These are phyloP conservation scores for Chloropsis hardwickii DNA, from an alignment of 2,113 vertebrate species.

Conservation along the genomic window DNA sequence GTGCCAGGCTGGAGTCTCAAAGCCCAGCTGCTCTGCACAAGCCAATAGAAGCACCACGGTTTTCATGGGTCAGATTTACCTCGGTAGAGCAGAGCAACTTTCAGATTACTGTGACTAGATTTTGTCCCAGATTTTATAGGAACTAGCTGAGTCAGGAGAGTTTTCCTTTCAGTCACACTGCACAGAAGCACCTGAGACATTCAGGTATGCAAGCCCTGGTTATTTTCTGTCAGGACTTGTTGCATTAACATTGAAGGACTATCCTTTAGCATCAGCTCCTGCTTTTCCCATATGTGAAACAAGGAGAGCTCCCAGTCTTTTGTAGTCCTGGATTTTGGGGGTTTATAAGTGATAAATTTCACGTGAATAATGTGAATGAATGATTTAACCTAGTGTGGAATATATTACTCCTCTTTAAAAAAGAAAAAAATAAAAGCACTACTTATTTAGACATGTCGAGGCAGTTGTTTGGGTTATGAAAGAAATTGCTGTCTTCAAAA, in stretches of 20 bases:
- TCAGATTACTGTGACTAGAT: background rate
- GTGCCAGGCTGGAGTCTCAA: background rate
- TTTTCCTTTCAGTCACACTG: background rate
- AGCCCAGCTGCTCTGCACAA: background rate
- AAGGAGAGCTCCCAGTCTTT: background rate
- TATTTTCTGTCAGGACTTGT: background rate
- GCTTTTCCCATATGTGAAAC: background rate
- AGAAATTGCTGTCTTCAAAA: constrained; percentile 3
- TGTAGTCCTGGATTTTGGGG: background rate
- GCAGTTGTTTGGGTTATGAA: constrained; percentile 7
- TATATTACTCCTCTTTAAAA: background rate
- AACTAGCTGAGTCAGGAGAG: background rate
- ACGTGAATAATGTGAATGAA: background rate
- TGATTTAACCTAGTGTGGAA: background rate
- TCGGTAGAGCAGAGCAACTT: background rate
- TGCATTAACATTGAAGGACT: background rate
- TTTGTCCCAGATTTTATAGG: background rate
- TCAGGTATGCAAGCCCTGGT: background rate
- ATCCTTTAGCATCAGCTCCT: background rate
- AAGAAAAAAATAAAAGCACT: background rate
- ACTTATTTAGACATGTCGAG: background rate
- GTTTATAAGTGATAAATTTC: background rate
- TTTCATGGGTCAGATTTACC: background rate
- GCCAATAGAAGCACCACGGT: background rate
- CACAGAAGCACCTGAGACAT: background rate